Evolutionary conservation across 2,797 vertebrate species (phyloP).

Genomic region (Staurois parvus): DNA sequence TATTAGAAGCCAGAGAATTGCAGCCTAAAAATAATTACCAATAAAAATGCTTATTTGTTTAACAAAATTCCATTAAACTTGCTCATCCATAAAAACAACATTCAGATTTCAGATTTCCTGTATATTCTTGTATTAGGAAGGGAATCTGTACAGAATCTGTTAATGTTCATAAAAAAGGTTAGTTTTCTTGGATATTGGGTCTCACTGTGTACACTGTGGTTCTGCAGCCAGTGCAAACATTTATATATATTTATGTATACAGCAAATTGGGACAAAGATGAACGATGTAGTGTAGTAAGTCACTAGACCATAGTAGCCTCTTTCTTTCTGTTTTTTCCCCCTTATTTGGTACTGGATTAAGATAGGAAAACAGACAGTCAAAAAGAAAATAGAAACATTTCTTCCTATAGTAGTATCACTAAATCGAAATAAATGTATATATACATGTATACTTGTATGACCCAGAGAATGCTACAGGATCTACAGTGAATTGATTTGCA

Average conservation of each 20-base stretch:
- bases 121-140: constrained; percentile 5
- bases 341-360: constrained; percentile 18
- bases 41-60: not conserved
- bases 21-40: not conserved
- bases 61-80: constrained; percentile 16
- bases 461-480: not conserved
- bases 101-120: not conserved
- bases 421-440: constrained; percentile 15
- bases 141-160: constrained; percentile 33
- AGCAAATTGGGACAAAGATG: constrained; percentile 41
- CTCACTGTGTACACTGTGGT: constrained; percentile 37
- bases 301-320: constrained; percentile 23
- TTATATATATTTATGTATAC: constrained; percentile 58
- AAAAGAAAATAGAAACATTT: constrained; percentile 44
- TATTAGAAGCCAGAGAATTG: not conserved
- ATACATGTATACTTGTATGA: not conserved
- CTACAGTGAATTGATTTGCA: not conserved
- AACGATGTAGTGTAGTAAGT: constrained; percentile 45
- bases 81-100: constrained; percentile 27
- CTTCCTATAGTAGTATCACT: constrained; percentile 4
- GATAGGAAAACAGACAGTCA: constrained; percentile 39
- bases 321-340: constrained; percentile 34
- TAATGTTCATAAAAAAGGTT: constrained; percentile 28
- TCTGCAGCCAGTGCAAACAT: constrained; percentile 55
- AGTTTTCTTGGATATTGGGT: constrained; percentile 43